phyloP scores from a whole-genome alignment of 64 coral and sea anemone species.

The Montipora sp. region DNA sequence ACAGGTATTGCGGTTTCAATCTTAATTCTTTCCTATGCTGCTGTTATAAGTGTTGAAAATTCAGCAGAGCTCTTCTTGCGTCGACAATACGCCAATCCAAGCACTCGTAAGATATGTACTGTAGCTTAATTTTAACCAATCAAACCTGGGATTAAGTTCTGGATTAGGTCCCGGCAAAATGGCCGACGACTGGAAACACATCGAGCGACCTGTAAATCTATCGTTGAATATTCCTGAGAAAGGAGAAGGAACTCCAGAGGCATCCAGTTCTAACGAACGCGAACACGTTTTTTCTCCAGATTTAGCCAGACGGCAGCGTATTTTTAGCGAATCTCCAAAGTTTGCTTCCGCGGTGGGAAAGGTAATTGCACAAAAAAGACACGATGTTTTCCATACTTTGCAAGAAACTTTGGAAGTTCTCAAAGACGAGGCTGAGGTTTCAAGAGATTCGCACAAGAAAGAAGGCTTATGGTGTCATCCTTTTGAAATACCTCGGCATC shows the following conservation, averaged over 20 bases:
- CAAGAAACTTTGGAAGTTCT: conserved; percentile 96
- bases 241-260: neutral
- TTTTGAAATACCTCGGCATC: conserved; percentile 96
- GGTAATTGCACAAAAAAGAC: conserved; percentile 38
- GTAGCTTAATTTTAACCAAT: conserved; percentile 2
- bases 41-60: neutral
- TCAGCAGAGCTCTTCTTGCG: too few relatives aligned
- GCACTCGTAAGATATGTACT: neutral
- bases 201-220: neutral
- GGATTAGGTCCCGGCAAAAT: neutral
- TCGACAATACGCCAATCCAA: conserved; percentile 12
- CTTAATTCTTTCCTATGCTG: neutral
- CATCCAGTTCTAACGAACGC: neutral
- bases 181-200: conserved; percentile 1
- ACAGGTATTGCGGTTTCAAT: too few relatives aligned
- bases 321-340: conserved; percentile 49
- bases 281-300: conserved; percentile 80
- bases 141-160: neutral
- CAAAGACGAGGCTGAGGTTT: conserved; percentile 77
- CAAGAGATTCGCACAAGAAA: conserved; percentile 85
- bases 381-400: conserved; percentile 88
- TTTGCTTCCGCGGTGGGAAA: conserved; percentile 42
- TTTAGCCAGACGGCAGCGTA: conserved; percentile 70
- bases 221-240: neutral
- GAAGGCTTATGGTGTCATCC: conserved; percentile 93